These are phyloP conservation scores for Ispidina picta DNA, from an alignment of 2,797 vertebrate species.

Conservation along the genomic window DNA sequence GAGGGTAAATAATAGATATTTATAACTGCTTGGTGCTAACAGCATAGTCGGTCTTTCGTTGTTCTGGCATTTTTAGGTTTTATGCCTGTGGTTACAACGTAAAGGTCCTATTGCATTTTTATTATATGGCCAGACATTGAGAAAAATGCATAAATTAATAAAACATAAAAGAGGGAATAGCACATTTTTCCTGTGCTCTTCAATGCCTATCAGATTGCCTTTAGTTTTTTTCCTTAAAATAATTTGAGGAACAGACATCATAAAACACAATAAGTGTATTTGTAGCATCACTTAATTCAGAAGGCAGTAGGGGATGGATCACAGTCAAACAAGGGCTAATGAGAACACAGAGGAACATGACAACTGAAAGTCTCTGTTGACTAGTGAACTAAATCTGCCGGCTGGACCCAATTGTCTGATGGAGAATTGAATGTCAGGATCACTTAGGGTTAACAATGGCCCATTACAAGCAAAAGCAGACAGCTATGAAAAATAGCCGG, in stretches of 20 bases:
- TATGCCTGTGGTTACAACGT: not conserved
- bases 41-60: not conserved
- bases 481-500: constrained; percentile 77
- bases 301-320: constrained; percentile 77
- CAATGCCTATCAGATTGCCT: constrained; percentile 9
- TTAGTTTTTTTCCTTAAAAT: constrained; percentile 19
- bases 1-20: not conserved
- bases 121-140: not conserved
- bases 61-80: not conserved
- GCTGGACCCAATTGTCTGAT: constrained; percentile 80
- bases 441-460: constrained; percentile 88
- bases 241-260: constrained; percentile 54
- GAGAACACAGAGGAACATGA: constrained; percentile 80
- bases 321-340: constrained; percentile 80
- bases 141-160: not conserved
- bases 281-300: constrained; percentile 78
- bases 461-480: constrained; percentile 77
- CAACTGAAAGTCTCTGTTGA: constrained; percentile 85
- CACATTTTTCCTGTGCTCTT: not conserved
- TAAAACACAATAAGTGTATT: constrained; percentile 57
- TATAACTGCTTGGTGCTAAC: not conserved
- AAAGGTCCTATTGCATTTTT: not conserved
- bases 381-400: constrained; percentile 82
- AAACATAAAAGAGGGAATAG: not conserved
- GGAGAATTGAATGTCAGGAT: constrained; percentile 86